Percentiles rank a stretch among this genome's conserved stretches.
These are phyloP conservation scores for Phodopus roborovskii DNA, from an alignment of 2,113 vertebrate genomes.

Conservation along the genomic window DNA sequence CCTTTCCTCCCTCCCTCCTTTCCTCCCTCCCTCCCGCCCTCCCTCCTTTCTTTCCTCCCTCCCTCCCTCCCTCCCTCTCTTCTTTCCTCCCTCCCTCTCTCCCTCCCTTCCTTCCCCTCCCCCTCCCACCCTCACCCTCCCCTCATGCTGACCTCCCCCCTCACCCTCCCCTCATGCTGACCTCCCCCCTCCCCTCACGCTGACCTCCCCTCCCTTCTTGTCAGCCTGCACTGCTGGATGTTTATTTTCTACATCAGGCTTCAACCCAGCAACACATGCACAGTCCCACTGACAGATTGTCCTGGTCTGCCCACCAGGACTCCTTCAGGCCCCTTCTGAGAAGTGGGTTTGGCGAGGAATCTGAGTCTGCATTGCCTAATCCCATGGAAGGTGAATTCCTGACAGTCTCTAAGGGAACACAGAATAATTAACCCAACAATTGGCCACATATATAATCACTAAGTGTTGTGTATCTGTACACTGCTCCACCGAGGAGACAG, in stretches of 20 bases:
- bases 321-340: background rate
- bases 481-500: background rate
- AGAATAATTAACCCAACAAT: background rate
- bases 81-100: rapidly evolving
- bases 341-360: background rate
- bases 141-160: background rate
- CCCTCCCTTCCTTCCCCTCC: background rate
- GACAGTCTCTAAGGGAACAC: background rate
- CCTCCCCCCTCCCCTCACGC: background rate
- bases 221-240: background rate
- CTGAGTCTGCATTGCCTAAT: background rate
- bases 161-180: background rate
- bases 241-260: background rate
- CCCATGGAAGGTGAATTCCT: background rate
- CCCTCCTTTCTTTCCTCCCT: rapidly evolving
- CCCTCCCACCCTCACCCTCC: no score
- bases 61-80: no score
- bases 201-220: background rate
- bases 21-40: no score
- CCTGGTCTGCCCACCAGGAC: background rate
- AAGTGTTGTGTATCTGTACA: background rate
- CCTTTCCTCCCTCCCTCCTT: no score
- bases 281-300: background rate
- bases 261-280: background rate
- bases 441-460: background rate